Percentiles rank a stretch among this genome's conserved stretches.
Evolutionary conservation across 2,113 vertebrate species (phyloP).

Genomic region (Python bivittatus): DNA sequence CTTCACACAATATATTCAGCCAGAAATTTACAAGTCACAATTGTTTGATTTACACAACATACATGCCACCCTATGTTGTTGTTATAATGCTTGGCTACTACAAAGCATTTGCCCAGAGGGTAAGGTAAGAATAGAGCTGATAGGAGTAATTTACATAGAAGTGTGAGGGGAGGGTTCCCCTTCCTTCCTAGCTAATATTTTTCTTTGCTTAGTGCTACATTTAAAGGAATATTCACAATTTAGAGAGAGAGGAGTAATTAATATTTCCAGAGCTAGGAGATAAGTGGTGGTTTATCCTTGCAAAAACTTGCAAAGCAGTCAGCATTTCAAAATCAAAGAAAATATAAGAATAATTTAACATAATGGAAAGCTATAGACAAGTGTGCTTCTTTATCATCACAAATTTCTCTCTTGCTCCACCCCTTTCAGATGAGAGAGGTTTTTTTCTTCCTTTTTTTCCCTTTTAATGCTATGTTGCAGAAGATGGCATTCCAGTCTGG

Average conservation of each 20-base stretch:
- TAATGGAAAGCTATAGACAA: constrained; percentile 9
- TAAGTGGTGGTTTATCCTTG: constrained; percentile 22
- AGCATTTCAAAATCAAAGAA: constrained; percentile 28
- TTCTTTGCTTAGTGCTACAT: background rate
- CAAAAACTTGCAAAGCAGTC: background rate
- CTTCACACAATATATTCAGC: background rate
- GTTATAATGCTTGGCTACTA: background rate
- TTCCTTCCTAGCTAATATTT: background rate
- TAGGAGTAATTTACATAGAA: background rate
- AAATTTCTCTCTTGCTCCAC: constrained; percentile 39
- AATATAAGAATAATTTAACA: constrained; percentile 16
- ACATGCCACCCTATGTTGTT: background rate
- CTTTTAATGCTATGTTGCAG: constrained; percentile 55
- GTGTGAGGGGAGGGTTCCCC: background rate
- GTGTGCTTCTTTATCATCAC: background rate
- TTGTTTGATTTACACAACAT: background rate
- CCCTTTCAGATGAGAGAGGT: constrained; percentile 30
- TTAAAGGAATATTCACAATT: background rate
- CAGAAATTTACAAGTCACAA: background rate
- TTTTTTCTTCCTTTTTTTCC: background rate
- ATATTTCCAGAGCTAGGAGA: constrained; percentile 7
- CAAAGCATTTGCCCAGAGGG: background rate
- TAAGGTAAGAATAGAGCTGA: background rate
- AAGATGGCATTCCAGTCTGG: constrained; percentile 57
- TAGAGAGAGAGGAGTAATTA: background rate